Conservation (phyloP, 2,113 vertebrate genomes). For the Corvus moneduloides region DNA sequence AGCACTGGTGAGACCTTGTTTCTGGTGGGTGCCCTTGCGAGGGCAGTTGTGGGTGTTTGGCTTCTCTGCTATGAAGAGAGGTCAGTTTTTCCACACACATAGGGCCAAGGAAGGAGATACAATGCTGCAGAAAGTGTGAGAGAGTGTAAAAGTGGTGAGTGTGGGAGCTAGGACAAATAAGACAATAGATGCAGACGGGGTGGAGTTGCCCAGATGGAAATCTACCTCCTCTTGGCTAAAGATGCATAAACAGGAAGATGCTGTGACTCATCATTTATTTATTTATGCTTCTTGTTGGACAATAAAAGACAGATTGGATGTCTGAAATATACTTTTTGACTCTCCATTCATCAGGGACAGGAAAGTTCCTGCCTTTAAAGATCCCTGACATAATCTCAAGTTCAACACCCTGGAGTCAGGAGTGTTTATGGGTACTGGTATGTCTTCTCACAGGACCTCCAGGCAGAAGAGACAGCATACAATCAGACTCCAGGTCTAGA, state of each 20-base stretch:
- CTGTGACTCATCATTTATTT: background rate
- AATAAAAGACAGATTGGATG: background rate
- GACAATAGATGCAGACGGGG: background rate
- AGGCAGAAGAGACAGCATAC: background rate
- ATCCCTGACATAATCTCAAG: background rate
- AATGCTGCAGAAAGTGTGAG: background rate
- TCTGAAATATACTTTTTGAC: background rate
- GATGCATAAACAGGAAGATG: slow-evolving; percentile 24
- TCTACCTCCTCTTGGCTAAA: background rate
- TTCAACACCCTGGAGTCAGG: background rate
- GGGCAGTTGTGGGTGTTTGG: background rate
- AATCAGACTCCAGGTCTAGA: background rate
- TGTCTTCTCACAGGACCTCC: background rate
- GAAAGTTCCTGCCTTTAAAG: background rate
- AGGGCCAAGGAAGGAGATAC: rapidly evolving
- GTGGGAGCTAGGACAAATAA: background rate
- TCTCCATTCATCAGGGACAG: background rate
- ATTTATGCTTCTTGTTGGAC: background rate
- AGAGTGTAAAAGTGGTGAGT: background rate
- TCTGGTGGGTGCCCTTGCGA: background rate
- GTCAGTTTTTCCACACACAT: rapidly evolving
- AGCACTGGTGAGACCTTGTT: background rate
- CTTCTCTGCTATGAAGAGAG: background rate
- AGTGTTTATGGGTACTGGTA: background rate
- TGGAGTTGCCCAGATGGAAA: slow-evolving; percentile 27